Evolutionary conservation across 2,113 vertebrate species (phyloP).

Genomic region (Sylvietta virens): DNA sequence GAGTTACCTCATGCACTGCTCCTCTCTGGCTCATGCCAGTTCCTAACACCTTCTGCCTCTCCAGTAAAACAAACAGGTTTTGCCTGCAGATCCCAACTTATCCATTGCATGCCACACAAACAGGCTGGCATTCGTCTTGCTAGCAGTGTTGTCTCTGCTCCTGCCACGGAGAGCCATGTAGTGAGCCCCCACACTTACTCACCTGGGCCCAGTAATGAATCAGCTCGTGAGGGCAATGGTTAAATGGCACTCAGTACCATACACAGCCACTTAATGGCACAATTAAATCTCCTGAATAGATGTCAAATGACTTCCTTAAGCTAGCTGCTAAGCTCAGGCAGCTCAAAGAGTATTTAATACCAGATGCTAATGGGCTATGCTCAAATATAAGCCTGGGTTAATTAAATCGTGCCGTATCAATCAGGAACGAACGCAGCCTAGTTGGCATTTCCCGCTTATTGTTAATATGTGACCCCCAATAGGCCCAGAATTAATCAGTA

Average conservation of each 20-base stretch:
- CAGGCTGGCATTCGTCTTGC: neutral
- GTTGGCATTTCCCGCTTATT: neutral
- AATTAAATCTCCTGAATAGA: slow-evolving; percentile 7
- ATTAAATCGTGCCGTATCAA: neutral
- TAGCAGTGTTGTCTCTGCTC: neutral
- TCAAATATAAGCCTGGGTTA: neutral
- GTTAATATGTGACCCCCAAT: neutral
- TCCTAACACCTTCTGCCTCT: slow-evolving; percentile 8
- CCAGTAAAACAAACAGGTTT: slow-evolving; percentile 19
- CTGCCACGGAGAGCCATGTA: neutral
- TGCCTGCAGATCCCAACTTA: neutral
- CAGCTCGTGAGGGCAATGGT: neutral
- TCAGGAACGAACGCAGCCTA: neutral
- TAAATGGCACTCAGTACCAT: neutral
- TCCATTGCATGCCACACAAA: neutral
- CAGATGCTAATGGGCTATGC: neutral
- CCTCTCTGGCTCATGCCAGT: neutral
- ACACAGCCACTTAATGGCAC: neutral
- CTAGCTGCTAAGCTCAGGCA: neutral
- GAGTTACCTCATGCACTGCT: neutral
- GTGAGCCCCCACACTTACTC: neutral
- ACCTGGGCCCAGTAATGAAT: neutral
- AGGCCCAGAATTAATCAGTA: neutral
- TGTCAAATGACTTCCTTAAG: slow-evolving; percentile 20
- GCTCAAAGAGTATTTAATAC: neutral